Base-by-base conservation (phyloP, 2,888 invertebrate genomes). In the Metopia argyrocephala region DNA sequence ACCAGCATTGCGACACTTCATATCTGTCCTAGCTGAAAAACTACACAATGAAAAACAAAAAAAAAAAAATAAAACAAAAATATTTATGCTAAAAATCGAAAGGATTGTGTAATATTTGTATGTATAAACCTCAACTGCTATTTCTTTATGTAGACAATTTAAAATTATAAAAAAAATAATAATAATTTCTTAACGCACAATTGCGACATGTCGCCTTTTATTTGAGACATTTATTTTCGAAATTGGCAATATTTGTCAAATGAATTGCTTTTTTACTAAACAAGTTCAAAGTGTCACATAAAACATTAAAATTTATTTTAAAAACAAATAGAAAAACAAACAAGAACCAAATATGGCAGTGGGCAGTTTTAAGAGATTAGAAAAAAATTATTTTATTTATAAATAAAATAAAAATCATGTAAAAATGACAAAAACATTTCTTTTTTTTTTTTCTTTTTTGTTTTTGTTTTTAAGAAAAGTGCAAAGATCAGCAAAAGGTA, bases 251-350 rank as follows among this genome's bases (percentile, higher is more conserved):
- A 76, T 76, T 76, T 76, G 70, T 76, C 76, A 70, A 50, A 70
- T 21, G n/a, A 69, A 62, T 54, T 31, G 48, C n/a, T 50, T 57
- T 50, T 9, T n/a, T 28, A 21, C 62, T 64, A 25, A 69, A 76
- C 50, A 52, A 78, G 76, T 78, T 78, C 76, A 78, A 78, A 76
- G 21, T 65, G 65, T n/a, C 57, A 70, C 71, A 78, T 73, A 61
- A 78, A 78, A 71, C 52, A 71, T 59, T 52, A 54, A 78, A 66
- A 71, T 62, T 46, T 73, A 23, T 48, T 61, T 61, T 48, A 31
- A n/a, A 28, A 50, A 57, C 48, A 59, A 27, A 21, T 38, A 4
- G 12, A 28, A 59, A 52, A 25, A 52, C 48, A 56, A 18, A 12
- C 23, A 61, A 46, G 21, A 38, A 15, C 23, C 5, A 21, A 46